These are phyloP conservation scores for Tetragonisca angustula DNA, from an alignment of 2,888 invertebrate genomes.

Conservation along the genomic window DNA sequence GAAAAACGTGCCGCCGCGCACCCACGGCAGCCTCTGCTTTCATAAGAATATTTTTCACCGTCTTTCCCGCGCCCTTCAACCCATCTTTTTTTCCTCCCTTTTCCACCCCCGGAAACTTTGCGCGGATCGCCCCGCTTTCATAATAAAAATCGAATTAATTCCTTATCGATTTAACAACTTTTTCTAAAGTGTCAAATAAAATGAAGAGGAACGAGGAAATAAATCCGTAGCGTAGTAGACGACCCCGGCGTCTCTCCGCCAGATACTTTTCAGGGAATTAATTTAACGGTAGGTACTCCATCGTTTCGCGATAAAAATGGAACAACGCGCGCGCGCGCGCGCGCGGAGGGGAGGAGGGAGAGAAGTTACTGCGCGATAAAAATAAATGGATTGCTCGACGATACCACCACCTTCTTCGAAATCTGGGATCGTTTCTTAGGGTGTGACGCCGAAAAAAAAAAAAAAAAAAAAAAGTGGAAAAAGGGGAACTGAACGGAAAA, in stretches of 20 bases:
- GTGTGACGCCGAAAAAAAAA: not conserved
- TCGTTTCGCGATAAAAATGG: conserved; percentile 51
- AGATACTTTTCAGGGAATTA: conserved; percentile 54
- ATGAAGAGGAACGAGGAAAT: conserved; percentile 7
- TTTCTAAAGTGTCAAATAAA: conserved; percentile 33
- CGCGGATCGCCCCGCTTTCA: conserved; percentile 43
- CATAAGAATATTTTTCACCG: conserved; percentile 57
- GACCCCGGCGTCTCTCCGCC: not conserved
- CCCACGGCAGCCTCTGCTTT: conserved; percentile 45
- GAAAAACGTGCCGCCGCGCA: conserved; percentile 57
- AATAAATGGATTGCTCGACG: conserved; percentile 15
- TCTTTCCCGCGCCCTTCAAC: not conserved
- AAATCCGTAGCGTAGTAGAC: conserved; percentile 10
- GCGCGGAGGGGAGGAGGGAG: too few relatives aligned
- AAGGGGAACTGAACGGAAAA: not conserved
- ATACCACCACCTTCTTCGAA: not conserved
- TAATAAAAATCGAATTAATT: conserved; percentile 62
- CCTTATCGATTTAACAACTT: conserved; percentile 38
- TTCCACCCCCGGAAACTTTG: not conserved
- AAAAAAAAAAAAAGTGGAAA: rapidly evolving
- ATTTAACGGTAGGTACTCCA: conserved; percentile 38
- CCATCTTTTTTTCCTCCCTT: too few relatives aligned
- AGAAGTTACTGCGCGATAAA: conserved; percentile 35
- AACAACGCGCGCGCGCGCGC: not conserved
- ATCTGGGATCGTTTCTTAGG: not conserved